Percentiles rank a stretch among this genome's conserved stretches.
phyloP scores from a whole-genome alignment of 2,888 invertebrate genomes.

The Timema podura region DNA sequence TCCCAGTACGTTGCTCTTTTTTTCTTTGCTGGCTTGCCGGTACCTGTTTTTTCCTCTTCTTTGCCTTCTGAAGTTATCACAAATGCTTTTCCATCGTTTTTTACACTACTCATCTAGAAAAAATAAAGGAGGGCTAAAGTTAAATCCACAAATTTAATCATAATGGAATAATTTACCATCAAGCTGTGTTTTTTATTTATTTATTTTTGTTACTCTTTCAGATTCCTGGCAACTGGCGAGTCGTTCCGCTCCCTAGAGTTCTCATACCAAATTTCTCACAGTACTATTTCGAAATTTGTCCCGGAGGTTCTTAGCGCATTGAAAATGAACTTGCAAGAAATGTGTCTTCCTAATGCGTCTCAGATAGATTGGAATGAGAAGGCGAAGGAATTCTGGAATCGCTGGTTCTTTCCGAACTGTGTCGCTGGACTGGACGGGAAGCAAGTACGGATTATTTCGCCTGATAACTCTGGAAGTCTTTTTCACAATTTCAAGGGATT shows the following conservation, averaged over 20 bases:
- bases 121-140: neutral
- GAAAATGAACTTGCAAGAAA: neutral
- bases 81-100: constrained; percentile 6
- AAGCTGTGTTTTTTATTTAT: neutral
- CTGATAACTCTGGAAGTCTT: constrained; percentile 12
- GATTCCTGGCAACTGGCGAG: constrained; percentile 19
- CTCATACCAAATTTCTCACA: constrained; percentile 8
- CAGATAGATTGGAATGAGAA: constrained; percentile 17
- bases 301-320: constrained; percentile 14
- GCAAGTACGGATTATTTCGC: constrained; percentile 13
- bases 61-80: neutral
- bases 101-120: constrained; percentile 2
- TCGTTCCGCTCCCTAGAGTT: constrained; percentile 5
- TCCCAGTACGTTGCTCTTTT: constrained; percentile 7
- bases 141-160: no score
- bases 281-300: neutral
- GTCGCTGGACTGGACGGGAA: constrained; percentile 22
- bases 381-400: constrained; percentile 14
- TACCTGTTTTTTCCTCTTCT: neutral
- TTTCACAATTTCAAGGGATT: constrained; percentile 21
- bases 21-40: neutral
- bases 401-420: constrained; percentile 20
- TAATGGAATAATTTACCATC: neutral
- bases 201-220: neutral
- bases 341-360: constrained; percentile 6